Evolutionary conservation across 1,140 invertebrate genomes (phyloP), one percentile per base, ranked within the genome.

Genomic region (Cepaea nemoralis): DNA sequence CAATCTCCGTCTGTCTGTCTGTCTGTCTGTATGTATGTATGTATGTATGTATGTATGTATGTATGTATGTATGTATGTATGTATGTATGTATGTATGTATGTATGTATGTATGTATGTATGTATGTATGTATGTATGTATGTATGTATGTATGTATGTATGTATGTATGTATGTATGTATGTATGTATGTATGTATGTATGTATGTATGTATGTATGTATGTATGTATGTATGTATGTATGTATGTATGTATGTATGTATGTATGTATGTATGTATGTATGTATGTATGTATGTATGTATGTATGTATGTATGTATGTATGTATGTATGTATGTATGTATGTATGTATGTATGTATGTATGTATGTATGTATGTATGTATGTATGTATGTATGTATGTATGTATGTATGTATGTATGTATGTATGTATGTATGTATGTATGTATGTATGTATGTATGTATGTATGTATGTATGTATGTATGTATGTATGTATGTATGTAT

Each of bases 51-150:
- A n/a, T 55, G 50, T 55, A 55, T 55, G 50, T 55, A 55, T 55
- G 50, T 55, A 55, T 55, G 50, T 55, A n/a, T 55, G 50, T 55
- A n/a, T 55, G 50, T 55, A n/a, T 55, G 50, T 55, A n/a, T 55
- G 50, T 55, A n/a, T 55, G n/a, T 55, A n/a, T 55, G n/a, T 55
- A n/a, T 55, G n/a, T 55, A n/a, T 55, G n/a, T 55, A n/a, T 55
- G 14, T 55, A n/a, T 55, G n/a, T 55, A n/a, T 55, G n/a, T 55
- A n/a, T 55, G n/a, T 55, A n/a, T 55, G n/a, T 55, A n/a, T 55
- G n/a, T 55, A n/a, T 55, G n/a, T 55, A n/a, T 55, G n/a, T 55
- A 14, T 55, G n/a, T 55, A n/a, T 55, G n/a, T 55, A n/a, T 55
- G n/a, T 55, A n/a, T 55, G n/a, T 55, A n/a, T 55, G n/a, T 55